Base-by-base conservation (phyloP, 2,113 vertebrate genomes). In the Aix galericulata region DNA sequence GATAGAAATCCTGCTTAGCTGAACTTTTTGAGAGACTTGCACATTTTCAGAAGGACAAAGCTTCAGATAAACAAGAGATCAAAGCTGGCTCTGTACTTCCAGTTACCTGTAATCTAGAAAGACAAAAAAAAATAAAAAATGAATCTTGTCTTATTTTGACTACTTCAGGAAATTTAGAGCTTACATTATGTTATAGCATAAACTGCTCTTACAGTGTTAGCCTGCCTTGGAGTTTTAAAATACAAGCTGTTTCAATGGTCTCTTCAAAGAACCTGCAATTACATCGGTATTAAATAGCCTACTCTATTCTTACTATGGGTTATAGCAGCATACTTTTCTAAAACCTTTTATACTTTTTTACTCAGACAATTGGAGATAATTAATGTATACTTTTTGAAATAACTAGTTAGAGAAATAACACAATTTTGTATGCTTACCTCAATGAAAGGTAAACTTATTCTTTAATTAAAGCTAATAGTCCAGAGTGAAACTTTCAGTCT, bases 1-100 rank as follows among this genome's bases (percentile, higher is more conserved):
- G 94, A 82, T 67, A 91, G 86, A 95, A 95, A 92, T 94, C 46
- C 42, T 89, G 31, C 86, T 85, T 86, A 55, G 78, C 0, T 95
- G 62, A 86, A 77, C 76, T 96, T 94, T 88, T 53, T 83, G 71
- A 77, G 69, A 85, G 66, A 87, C 42, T 91, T 93, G 25, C 59
- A 25, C 16, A 22, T 72, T 92, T 92, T 91, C 52, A 89, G 83
- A 74, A 81, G 76, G 75, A 67, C 50, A 85, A 67, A 85, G 25
- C 29, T 92, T 90, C 76, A 86, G 73, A 75, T 75, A 86, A 82
- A 89, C 3, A 64, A 52, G 14, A 91, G 50, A 26, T 90, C 46
- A 90, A 86, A 72, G 34, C 46, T 96, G 22, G 21, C 16, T 75
- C 34, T 86, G 5, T 63, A n/a, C 72, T 89, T 93, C 53, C 36